Conservation (phyloP, 2,888 invertebrate species). For the Eupithecia inturbata region DNA sequence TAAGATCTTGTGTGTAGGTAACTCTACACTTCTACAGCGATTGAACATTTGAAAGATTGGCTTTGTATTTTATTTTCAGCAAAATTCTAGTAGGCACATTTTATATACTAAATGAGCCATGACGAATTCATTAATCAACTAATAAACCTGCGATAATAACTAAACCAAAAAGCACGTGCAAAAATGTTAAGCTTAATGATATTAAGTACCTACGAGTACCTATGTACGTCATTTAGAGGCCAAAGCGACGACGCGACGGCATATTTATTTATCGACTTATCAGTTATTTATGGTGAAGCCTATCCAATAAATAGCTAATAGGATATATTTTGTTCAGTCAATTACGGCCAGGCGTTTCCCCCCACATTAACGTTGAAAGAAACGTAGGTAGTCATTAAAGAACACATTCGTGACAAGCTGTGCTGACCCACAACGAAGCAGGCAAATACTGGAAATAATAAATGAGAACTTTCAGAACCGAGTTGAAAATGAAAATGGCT, state of each 20-base stretch:
- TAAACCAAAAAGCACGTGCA: neutral
- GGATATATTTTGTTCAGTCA: slow-evolving; percentile 24
- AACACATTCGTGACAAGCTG: slow-evolving; percentile 47
- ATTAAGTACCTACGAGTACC: neutral
- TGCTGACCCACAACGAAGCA: neutral
- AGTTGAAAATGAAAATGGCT: neutral
- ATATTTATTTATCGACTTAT: slow-evolving; percentile 4
- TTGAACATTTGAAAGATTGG: neutral
- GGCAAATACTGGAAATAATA: neutral
- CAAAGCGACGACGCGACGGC: neutral
- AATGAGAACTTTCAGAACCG: neutral
- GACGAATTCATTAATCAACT: neutral
- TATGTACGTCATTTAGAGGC: neutral
- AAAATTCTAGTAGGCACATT: neutral
- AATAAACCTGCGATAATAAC: neutral
- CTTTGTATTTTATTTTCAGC: neutral
- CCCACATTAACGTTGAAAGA: slow-evolving; percentile 25
- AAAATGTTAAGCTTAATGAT: neutral
- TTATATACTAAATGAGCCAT: no score
- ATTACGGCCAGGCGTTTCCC: slow-evolving; percentile 22
- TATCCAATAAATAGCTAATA: slow-evolving; percentile 21
- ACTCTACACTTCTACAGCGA: neutral
- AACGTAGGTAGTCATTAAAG: slow-evolving; percentile 36
- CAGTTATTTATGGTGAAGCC: slow-evolving; percentile 12
- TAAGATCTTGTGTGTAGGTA: neutral